These are phyloP conservation scores for Sminthopsis crassicaudata DNA, from an alignment of 2,113 vertebrate species.

Conservation along the genomic window DNA sequence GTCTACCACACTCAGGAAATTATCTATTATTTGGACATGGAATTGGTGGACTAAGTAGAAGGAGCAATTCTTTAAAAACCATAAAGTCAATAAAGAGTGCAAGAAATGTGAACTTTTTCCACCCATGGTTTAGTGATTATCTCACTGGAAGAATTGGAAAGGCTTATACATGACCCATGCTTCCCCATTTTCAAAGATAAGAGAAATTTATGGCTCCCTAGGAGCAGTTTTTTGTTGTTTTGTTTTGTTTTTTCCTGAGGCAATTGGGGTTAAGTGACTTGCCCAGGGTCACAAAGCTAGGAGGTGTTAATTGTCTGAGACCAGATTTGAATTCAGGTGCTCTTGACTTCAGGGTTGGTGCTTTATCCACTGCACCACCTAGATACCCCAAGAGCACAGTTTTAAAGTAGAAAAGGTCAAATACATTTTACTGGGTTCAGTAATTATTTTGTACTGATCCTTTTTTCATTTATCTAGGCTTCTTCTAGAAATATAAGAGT, in stretches of 20 bases:
- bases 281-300: too few relatives aligned
- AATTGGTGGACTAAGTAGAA: background rate
- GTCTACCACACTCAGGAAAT: background rate
- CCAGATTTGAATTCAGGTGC: too few relatives aligned
- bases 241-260: too few relatives aligned
- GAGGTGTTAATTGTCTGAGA: too few relatives aligned
- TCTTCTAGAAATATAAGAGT: background rate
- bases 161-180: background rate
- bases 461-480: background rate
- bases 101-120: background rate
- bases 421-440: background rate
- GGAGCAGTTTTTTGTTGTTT: background rate
- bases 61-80: background rate
- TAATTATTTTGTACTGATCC: background rate
- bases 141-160: background rate
- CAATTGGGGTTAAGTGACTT: too few relatives aligned
- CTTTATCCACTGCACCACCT: too few relatives aligned
- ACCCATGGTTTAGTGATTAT: background rate
- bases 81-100: background rate
- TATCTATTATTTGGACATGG: background rate
- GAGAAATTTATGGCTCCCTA: background rate
- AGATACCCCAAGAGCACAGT: too few relatives aligned
- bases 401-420: background rate
- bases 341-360: too few relatives aligned
- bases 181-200: background rate